Evolutionary conservation across 1,140 invertebrate genomes (phyloP), one percentile per base, ranked within the genome.

Genomic region (Drosophila tropicalis): DNA sequence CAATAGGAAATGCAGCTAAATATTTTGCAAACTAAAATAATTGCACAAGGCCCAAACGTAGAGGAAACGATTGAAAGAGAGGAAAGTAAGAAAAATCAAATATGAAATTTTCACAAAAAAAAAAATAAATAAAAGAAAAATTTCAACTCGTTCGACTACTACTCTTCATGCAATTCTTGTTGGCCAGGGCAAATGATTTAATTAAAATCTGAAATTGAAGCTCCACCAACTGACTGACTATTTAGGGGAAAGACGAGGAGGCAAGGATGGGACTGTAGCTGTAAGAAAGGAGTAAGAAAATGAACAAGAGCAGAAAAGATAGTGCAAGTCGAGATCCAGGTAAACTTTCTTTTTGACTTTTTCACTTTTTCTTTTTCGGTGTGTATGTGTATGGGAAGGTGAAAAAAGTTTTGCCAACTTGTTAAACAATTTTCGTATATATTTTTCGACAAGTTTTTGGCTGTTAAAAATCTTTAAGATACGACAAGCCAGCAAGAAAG

Each of bases 371-470:
- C 17, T 15, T 15, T 15, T 5, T 44, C n/a, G 9, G 7, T 51
- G 44, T 51, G 44, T 51, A n/a, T n/a, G 44, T 51, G 17, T 22
- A 62, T 78, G 75, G 68, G 70, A 73, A 84, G 81, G 81, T 84
- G 77, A 84, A 84, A 58, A 85, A 85, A 85, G 55, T 85, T 51
- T 81, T 63, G 22, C 34, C 56, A 87, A 87, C 67, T 89, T 89
- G 83, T 87, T 87, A 89, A 87, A 87, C 83, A 87, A 83, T 87
- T 87, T 86, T 89, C 84, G 79, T 83, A 87, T 86, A 87, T 89
- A 82, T 62, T 83, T 89, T 89, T 87, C 79, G 84, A 83, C 76
- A 89, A 87, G 72, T 87, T 86, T 86, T 86, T 54, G 73, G 67
- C 68, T 60, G 74, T 78, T 81, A 67, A 71, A 71, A 87, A 87